A percentile compares a stretch with the other conserved stretches of the same genome.
These are phyloP conservation scores for Progne subis DNA, from an alignment of 2,113 vertebrate genomes.

Conservation along the genomic window DNA sequence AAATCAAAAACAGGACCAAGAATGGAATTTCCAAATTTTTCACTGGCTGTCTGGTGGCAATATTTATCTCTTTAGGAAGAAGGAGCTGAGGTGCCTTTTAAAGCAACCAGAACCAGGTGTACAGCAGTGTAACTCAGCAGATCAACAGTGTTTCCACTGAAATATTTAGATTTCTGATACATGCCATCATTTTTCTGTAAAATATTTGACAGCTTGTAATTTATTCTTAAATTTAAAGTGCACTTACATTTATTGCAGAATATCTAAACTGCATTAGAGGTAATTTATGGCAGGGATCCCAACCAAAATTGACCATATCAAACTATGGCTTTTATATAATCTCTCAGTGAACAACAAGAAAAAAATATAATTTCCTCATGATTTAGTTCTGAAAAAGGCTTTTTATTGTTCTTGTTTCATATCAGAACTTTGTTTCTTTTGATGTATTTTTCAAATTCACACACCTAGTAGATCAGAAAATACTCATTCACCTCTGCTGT, in stretches of 20 bases:
- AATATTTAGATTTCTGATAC: background rate
- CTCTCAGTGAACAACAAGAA: background rate
- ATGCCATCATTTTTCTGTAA: background rate
- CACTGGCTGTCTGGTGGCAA: background rate
- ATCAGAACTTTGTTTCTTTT: background rate
- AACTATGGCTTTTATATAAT: background rate
- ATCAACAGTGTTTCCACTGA: background rate
- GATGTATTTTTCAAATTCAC: background rate
- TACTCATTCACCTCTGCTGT: background rate
- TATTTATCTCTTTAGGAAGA: background rate
- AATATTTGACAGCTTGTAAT: background rate
- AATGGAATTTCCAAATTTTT: slow-evolving; percentile 3
- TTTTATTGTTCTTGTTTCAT: background rate
- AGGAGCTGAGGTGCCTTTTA: background rate
- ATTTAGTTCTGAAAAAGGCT: background rate
- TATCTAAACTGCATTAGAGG: background rate
- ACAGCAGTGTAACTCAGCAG: background rate
- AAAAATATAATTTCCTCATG: background rate
- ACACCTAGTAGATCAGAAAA: background rate
- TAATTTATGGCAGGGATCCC: background rate
- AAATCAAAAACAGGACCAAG: slow-evolving; percentile 23
- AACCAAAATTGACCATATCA: background rate
- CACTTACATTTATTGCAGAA: background rate
- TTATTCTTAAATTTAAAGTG: slow-evolving; percentile 7
- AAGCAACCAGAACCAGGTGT: slow-evolving; percentile 29